These are phyloP conservation scores for Charina bottae DNA, from an alignment of 2,113 vertebrate species.

Conservation along the genomic window DNA sequence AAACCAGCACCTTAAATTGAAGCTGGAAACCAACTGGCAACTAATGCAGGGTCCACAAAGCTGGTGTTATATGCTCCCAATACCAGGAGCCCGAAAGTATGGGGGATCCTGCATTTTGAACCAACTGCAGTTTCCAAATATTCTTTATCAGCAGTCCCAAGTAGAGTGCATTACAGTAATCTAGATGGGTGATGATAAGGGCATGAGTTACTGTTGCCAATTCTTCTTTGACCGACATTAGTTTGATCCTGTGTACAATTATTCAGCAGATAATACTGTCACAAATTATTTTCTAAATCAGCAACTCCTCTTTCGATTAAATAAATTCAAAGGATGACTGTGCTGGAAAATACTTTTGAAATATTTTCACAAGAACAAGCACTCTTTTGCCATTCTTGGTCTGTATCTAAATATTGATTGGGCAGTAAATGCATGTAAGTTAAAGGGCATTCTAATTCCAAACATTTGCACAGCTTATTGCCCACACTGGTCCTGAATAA, in stretches of 20 bases:
- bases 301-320: slow-evolving; percentile 5
- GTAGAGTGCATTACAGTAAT: not conserved
- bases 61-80: not conserved
- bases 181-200: not conserved
- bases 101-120: not conserved
- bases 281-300: not conserved
- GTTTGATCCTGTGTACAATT: not conserved
- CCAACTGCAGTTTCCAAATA: not conserved
- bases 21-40: not conserved
- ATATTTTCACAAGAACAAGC: not conserved
- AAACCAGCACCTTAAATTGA: not conserved
- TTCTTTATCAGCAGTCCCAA: not conserved
- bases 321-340: not conserved
- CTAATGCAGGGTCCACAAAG: not conserved
- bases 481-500: no score
- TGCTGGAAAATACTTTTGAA: slow-evolving; percentile 22
- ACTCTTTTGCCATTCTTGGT: not conserved
- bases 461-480: not conserved
- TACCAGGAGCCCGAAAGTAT: not conserved
- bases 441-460: not conserved
- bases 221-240: not conserved
- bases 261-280: slow-evolving; percentile 2
- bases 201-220: not conserved
- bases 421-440: not conserved
- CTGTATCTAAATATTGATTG: not conserved